Conservation (phyloP, 2,113 vertebrate genomes). For the Syrrhaptes paradoxus region DNA sequence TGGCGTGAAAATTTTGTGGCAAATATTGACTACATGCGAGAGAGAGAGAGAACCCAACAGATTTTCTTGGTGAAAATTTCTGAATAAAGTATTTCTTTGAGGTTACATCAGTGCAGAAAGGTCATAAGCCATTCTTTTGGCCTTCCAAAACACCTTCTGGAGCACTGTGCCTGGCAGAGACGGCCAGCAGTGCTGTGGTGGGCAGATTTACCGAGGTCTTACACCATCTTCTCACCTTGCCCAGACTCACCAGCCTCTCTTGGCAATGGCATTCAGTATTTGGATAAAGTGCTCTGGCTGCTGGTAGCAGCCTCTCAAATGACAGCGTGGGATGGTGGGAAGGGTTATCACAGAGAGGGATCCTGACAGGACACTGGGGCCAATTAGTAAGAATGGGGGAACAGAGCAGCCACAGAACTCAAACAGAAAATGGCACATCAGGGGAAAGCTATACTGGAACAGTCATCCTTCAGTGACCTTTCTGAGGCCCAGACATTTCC, state of each 20-base stretch:
- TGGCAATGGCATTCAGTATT: not conserved
- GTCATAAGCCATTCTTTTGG: not conserved
- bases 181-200: rapidly evolving
- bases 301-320: not conserved
- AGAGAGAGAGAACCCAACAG: rapidly evolving
- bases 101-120: not conserved
- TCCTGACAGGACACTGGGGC: not conserved
- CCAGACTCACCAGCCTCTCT: not conserved
- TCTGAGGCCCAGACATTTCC: not conserved
- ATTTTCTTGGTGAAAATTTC: not conserved
- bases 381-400: not conserved
- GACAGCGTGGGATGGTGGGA: rapidly evolving
- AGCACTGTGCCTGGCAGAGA: not conserved
- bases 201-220: not conserved
- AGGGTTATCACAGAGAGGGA: not conserved
- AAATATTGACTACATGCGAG: not conserved
- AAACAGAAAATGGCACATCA: not conserved
- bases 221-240: not conserved
- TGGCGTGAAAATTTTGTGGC: not conserved
- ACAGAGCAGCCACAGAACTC: not conserved
- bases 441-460: not conserved
- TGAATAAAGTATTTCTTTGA: not conserved
- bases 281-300: not conserved
- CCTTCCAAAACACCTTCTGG: not conserved
- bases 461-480: not conserved